Percentiles rank a stretch among this genome's conserved stretches.
These are phyloP conservation scores for Callaeas wilsoni DNA, from an alignment of 2,113 vertebrate species.

Conservation along the genomic window DNA sequence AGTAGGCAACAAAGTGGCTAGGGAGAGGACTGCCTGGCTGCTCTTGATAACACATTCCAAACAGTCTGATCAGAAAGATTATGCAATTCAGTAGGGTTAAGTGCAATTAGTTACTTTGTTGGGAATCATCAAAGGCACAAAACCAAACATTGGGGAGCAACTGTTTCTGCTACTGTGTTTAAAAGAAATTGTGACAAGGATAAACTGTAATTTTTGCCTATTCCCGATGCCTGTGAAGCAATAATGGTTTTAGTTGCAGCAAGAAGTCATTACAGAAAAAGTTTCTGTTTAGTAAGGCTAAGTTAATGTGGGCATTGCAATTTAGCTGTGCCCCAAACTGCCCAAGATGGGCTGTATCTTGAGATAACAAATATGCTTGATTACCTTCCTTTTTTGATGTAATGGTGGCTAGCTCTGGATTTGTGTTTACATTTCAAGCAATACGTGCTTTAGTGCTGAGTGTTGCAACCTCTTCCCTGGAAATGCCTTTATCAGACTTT, in stretches of 20 bases:
- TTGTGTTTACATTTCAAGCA: neutral
- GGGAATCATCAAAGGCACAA: neutral
- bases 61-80: neutral
- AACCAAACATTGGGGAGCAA: neutral
- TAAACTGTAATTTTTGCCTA: neutral
- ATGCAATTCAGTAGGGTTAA: neutral
- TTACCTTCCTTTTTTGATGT: neutral
- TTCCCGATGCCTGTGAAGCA: neutral
- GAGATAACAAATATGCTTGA: neutral
- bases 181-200: neutral
- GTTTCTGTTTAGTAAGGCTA: neutral
- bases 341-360: neutral
- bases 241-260: neutral
- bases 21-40: neutral
- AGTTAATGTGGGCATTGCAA: neutral
- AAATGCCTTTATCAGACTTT: neutral
- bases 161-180: neutral
- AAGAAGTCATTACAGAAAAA: neutral
- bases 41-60: neutral
- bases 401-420: neutral
- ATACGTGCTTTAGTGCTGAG: fast-evolving
- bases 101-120: neutral
- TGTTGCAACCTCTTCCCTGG: neutral
- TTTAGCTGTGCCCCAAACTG: fast-evolving
- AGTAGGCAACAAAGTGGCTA: neutral